Evolutionary conservation across 2,888 invertebrate species (phyloP).

Genomic region (Chrysodeixis includens): DNA sequence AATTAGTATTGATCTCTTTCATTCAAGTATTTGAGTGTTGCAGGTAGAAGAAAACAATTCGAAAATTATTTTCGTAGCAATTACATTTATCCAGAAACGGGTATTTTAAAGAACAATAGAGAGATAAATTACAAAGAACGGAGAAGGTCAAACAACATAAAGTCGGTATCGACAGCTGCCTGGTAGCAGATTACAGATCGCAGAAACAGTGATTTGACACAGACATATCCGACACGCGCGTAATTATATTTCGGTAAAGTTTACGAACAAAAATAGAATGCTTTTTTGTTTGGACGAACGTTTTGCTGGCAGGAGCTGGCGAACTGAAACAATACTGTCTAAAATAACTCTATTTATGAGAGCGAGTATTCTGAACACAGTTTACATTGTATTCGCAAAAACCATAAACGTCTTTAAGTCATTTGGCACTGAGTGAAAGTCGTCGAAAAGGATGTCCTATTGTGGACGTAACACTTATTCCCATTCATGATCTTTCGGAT

Average conservation of each 20-base stretch:
- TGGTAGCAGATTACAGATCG: constrained; percentile 16
- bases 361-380: constrained; percentile 25
- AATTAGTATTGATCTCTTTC: neutral
- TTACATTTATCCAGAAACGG: neutral
- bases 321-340: constrained; percentile 43
- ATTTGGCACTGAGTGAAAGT: constrained; percentile 40
- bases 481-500: neutral
- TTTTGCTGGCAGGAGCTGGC: constrained; percentile 49
- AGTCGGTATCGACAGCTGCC: neutral
- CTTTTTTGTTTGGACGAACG: constrained; percentile 40
- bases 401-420: constrained; percentile 15
- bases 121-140: neutral
- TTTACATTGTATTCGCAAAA: constrained; percentile 26
- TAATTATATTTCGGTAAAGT: constrained; percentile 36
- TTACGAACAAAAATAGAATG: constrained; percentile 46
- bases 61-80: neutral
- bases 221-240: constrained; percentile 21
- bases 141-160: neutral
- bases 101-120: neutral
- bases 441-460: constrained; percentile 10
- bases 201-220: constrained; percentile 33
- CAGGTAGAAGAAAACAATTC: neutral
- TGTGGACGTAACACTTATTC: neutral
- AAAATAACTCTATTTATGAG: constrained; percentile 45
- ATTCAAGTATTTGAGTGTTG: neutral